Evolutionary conservation across 2,113 vertebrate species (phyloP).

Genomic region (Apus apus): DNA sequence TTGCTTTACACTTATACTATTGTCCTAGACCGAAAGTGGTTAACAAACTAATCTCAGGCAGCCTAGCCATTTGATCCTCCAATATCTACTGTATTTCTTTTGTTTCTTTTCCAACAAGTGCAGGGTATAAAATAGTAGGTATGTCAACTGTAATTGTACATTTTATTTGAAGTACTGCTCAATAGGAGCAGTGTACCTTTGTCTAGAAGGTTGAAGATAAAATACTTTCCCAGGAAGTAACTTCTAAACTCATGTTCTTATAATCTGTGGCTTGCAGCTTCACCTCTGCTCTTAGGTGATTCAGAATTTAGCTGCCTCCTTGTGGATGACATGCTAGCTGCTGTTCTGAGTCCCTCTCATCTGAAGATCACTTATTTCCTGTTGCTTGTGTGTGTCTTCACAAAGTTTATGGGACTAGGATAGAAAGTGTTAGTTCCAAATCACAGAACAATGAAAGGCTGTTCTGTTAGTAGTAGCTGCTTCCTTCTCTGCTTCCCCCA

Average conservation of each 20-base stretch:
- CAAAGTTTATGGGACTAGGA: not conserved
- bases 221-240: not conserved
- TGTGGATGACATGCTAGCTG: not conserved
- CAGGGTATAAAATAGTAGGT: not conserved
- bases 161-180: not conserved
- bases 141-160: not conserved
- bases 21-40: not conserved
- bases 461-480: not conserved
- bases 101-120: not conserved
- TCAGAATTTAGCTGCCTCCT: not conserved
- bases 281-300: not conserved
- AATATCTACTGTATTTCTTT: not conserved
- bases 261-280: not conserved
- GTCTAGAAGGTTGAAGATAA: not conserved
- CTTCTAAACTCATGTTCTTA: not conserved
- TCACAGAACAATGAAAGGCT: not conserved
- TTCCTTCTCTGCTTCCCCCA: not conserved
- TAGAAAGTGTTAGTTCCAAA: not conserved
- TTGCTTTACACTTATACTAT: not conserved
- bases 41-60: not conserved
- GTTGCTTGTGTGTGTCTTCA: not conserved
- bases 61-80: not conserved
- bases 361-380: not conserved
- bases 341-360: not conserved
- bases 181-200: not conserved